A percentile compares a stretch with the other conserved stretches of the same genome.
These are phyloP conservation scores for Lacerta viridis DNA, from an alignment of 2,797 vertebrate species.

Conservation along the genomic window DNA sequence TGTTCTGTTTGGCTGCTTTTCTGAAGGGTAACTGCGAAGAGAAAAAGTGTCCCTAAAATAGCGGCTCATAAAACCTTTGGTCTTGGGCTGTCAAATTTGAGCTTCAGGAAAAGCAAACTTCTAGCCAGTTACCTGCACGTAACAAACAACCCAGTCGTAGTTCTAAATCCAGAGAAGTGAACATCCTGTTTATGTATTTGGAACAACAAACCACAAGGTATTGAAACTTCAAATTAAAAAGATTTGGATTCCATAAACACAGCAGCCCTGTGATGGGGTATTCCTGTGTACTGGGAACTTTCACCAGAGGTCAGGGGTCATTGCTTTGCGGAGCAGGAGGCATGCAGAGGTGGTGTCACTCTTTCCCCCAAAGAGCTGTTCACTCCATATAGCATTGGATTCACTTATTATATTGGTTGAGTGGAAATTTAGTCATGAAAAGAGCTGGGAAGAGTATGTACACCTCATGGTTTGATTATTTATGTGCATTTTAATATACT, in stretches of 20 bases:
- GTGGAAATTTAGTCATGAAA: background rate
- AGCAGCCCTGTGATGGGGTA: too few species aligned
- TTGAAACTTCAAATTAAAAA: background rate
- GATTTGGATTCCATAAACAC: background rate
- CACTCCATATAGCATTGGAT: background rate
- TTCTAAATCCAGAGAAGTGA: constrained; percentile 6
- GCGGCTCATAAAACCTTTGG: background rate
- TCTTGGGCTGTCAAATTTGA: background rate
- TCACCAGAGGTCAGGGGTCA: too few species aligned
- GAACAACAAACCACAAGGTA: background rate
- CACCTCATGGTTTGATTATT: background rate
- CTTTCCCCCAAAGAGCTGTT: background rate
- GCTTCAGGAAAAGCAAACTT: background rate
- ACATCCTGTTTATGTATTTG: constrained; percentile 4
- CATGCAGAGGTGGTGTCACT: background rate
- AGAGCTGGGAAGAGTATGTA: background rate
- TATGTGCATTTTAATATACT: background rate
- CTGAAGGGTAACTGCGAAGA: background rate
- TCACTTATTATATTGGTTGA: background rate
- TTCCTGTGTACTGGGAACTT: too few species aligned
- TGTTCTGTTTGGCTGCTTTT: background rate
- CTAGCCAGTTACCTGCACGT: background rate
- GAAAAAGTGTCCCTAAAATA: background rate
- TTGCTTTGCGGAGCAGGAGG: background rate
- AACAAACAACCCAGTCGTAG: background rate